Percentiles rank a stretch among this genome's conserved stretches.
These are phyloP conservation scores for Coelopa pilipes DNA, from an alignment of 2,888 invertebrate genomes.

Conservation along the genomic window DNA sequence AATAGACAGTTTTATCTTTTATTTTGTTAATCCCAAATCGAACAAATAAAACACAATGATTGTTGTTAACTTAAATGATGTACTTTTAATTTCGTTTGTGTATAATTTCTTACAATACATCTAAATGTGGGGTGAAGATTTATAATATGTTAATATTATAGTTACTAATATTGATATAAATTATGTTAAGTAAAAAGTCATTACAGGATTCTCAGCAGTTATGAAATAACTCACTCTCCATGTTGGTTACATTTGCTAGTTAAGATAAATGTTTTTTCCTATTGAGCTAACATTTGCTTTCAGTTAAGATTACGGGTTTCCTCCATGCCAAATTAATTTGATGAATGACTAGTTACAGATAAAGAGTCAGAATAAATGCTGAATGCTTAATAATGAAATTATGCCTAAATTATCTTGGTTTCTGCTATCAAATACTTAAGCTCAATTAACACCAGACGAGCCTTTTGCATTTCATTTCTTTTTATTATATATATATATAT, in stretches of 20 bases:
- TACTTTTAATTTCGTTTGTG: constrained; percentile 5
- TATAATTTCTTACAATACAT: constrained; percentile 34
- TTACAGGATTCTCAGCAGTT: constrained; percentile 4
- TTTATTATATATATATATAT: neutral
- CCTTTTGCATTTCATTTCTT: neutral
- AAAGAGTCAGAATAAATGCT: neutral
- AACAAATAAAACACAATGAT: neutral
- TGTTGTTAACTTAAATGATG: constrained; percentile 15
- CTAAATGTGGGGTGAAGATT: constrained; percentile 13
- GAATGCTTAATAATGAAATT: neutral
- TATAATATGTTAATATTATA: constrained; percentile 13
- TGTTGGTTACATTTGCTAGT: neutral
- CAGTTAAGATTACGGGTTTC: constrained; percentile 4
- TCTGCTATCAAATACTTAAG: neutral
- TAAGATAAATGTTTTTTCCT: neutral
- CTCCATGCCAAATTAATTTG: neutral
- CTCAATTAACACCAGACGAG: constrained; percentile 10
- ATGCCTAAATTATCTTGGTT: neutral
- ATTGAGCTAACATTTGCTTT: neutral
- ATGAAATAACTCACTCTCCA: no score
- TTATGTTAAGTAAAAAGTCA: constrained; percentile 21
- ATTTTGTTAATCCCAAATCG: neutral
- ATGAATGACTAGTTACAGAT: constrained; percentile 2
- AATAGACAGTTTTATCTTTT: neutral
- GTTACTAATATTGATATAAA: constrained; percentile 14